Evolutionary conservation across 2,113 vertebrate genomes (phyloP).

Genomic region (Bos taurus): ARS-UCD2.0 NC_037344.1:60734501-60735000

Average conservation of each 20-base stretch:
- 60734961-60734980: background rate
- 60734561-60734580: fast-evolving
- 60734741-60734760: background rate
- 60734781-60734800: background rate
- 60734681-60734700: fast-evolving
- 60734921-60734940: background rate
- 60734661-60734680: background rate
- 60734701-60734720: fast-evolving
- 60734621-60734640: fast-evolving
- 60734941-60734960: background rate
- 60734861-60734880: background rate
- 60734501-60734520: fast-evolving
- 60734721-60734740: fast-evolving
- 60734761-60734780: background rate
- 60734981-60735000: background rate
- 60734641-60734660: fast-evolving
- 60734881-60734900: background rate
- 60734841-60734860: background rate
- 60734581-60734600: fast-evolving
- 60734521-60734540: background rate
- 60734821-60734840: background rate
- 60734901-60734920: background rate
- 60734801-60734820: background rate
- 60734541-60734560: background rate
- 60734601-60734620: background rate